phyloP scores from a whole-genome alignment of 2,113 vertebrate species.

The Heloderma charlesbogerti region DNA sequence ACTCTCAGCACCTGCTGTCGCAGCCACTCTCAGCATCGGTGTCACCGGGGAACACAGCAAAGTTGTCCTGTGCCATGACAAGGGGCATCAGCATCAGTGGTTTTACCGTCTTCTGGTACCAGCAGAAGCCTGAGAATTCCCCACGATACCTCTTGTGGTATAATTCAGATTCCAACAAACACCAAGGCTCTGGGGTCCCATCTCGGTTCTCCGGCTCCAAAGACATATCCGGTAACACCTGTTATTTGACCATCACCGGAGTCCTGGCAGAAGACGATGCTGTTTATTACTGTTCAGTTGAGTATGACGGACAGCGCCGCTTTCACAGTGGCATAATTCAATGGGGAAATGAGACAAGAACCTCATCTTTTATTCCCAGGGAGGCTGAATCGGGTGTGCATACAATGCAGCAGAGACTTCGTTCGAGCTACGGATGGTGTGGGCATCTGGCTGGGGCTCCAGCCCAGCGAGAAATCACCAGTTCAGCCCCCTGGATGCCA shows the following conservation, averaged over 20 bases:
- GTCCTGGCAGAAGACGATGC: slow-evolving; percentile 3
- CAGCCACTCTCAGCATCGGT: not conserved
- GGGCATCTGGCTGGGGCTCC: no score
- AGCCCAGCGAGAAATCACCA: no score
- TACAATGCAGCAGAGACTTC: no score
- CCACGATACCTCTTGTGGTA: not conserved
- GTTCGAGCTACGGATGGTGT: no score
- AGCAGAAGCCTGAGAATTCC: not conserved
- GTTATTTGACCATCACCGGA: slow-evolving; percentile 16
- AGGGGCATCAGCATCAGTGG: not conserved
- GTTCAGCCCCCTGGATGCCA: no score
- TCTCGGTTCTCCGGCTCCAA: not conserved
- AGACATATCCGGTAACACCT: not conserved
- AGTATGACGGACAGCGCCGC: not conserved
- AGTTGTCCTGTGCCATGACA: not conserved
- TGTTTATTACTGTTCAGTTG: not conserved
- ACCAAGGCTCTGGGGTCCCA: not conserved
- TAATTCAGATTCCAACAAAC: not conserved
- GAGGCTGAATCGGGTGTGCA: not conserved
- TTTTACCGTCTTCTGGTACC: not conserved
- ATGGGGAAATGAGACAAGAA: slow-evolving; percentile 23
- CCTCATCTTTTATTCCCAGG: not conserved
- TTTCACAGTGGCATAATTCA: no score
- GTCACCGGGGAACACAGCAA: not conserved
- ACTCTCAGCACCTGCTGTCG: not conserved